Evolutionary conservation across 1,140 invertebrate species (phyloP).

Genomic region (Zaprionus camerounensis): DNA sequence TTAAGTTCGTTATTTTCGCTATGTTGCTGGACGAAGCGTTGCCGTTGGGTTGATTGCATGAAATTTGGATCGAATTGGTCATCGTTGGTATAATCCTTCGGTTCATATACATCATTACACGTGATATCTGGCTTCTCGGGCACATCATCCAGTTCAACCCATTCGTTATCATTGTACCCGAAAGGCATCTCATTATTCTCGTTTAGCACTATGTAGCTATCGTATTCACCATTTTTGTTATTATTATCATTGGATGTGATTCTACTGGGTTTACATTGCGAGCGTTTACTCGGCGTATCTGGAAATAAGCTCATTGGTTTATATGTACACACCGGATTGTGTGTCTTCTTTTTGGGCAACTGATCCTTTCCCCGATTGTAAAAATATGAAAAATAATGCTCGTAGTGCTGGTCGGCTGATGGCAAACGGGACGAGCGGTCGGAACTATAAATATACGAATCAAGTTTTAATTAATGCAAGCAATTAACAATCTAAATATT

Average conservation of each 20-base stretch:
- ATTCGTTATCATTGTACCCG: conserved; percentile 43
- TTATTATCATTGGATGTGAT: conserved; percentile 38
- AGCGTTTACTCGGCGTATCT: conserved; percentile 42
- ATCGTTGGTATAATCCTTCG: conserved; percentile 28
- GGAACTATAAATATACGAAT: conserved; percentile 34
- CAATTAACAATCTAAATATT: background rate
- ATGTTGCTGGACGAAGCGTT: conserved; percentile 36
- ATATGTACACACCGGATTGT: conserved; percentile 18
- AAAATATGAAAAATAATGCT: conserved; percentile 79
- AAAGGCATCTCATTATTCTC: conserved; percentile 60
- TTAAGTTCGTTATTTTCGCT: conserved; percentile 29
- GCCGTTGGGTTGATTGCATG: conserved; percentile 36
- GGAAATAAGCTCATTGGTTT: conserved; percentile 70
- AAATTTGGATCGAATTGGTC: conserved; percentile 43
- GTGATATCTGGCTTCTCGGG: conserved; percentile 24
- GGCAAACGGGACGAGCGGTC: conserved; percentile 45
- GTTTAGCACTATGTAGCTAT: conserved; percentile 54
- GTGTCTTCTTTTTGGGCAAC: conserved; percentile 33
- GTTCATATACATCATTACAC: conserved; percentile 47
- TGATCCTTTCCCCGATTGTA: conserved; percentile 66
- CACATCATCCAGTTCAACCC: conserved; percentile 34
- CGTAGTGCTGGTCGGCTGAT: conserved; percentile 68
- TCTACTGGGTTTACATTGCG: conserved; percentile 6
- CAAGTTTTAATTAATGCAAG: background rate
- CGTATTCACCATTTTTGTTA: conserved; percentile 47